Percentiles rank a stretch among this genome's conserved stretches.
These are phyloP conservation scores for Daubentonia madagascariensis DNA, from an alignment of 2,113 vertebrate species.

Conservation along the genomic window DNA sequence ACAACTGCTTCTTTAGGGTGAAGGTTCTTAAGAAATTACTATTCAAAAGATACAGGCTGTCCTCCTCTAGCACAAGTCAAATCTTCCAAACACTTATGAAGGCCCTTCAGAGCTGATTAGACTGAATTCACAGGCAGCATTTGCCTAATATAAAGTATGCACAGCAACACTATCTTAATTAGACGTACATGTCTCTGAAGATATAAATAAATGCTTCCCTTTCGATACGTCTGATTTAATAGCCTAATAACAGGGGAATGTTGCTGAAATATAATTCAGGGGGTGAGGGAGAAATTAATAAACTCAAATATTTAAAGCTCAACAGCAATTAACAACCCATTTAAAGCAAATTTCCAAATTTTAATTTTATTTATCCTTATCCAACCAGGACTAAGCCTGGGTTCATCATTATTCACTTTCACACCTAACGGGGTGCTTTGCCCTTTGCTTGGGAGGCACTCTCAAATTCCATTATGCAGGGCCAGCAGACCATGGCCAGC, in stretches of 20 bases:
- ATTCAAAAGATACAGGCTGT: neutral
- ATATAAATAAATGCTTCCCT: conserved; percentile 83
- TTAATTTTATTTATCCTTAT: conserved; percentile 69
- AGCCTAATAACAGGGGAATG: conserved; percentile 74
- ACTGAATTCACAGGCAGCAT: conserved; percentile 69
- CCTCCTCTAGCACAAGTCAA: neutral
- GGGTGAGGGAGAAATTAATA: conserved; percentile 79
- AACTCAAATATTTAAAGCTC: conserved; percentile 78
- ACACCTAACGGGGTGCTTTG: conserved; percentile 44
- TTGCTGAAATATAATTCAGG: conserved; percentile 76
- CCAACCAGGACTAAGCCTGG: conserved; percentile 51
- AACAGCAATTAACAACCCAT: conserved; percentile 79
- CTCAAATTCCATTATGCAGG: neutral
- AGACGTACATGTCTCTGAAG: conserved; percentile 77
- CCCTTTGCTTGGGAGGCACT: neutral
- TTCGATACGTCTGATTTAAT: conserved; percentile 81
- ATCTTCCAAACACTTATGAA: conserved; percentile 47
- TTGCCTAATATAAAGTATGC: conserved; percentile 76
- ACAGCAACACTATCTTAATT: conserved; percentile 77
- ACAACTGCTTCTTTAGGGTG: neutral
- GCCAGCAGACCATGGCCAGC: accelerated
- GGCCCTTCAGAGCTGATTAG: conserved; percentile 70
- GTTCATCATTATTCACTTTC: conserved; percentile 36
- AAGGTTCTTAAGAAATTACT: conserved; percentile 5
- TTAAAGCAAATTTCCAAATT: conserved; percentile 69